Percentiles rank a stretch among this genome's conserved stretches.
Evolutionary conservation across 2,797 vertebrate species (phyloP).

Genomic region (Apogon hyalosoma): DNA sequence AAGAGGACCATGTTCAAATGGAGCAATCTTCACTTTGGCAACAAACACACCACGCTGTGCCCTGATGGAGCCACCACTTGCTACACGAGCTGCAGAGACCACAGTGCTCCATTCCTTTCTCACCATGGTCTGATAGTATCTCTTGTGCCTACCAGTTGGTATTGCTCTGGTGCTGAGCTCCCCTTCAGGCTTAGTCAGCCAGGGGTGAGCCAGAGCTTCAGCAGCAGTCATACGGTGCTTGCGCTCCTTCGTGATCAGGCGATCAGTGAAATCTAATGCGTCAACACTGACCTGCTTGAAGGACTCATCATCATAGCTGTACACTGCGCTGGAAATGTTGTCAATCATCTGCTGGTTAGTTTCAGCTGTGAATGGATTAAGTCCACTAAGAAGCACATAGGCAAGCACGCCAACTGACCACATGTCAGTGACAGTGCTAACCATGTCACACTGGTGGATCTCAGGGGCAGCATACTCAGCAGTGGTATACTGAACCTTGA

Average conservation of each 20-base stretch:
- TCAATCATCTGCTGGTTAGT: slow-evolving; percentile 98
- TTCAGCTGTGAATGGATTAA: slow-evolving; percentile 97
- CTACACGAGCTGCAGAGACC: slow-evolving; percentile 93
- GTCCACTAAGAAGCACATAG: slow-evolving; percentile 94
- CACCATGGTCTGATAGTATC: slow-evolving; percentile 94
- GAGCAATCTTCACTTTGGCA: slow-evolving; percentile 96
- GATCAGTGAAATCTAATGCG: slow-evolving; percentile 95
- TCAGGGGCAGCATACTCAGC: slow-evolving; percentile 96
- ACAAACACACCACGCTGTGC: slow-evolving; percentile 92
- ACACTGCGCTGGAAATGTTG: slow-evolving; percentile 95
- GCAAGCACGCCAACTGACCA: slow-evolving; percentile 95
- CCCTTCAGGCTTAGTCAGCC: slow-evolving; percentile 91
- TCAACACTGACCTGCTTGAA: slow-evolving; percentile 93
- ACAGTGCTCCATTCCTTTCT: slow-evolving; percentile 96
- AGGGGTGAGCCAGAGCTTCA: slow-evolving; percentile 92
- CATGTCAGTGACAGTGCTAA: slow-evolving; percentile 96
- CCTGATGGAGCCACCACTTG: slow-evolving; percentile 93
- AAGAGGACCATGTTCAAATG: slow-evolving; percentile 95
- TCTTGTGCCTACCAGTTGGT: slow-evolving; percentile 91
- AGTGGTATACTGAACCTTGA: slow-evolving; percentile 93
- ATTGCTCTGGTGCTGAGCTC: slow-evolving; percentile 90
- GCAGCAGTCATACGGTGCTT: slow-evolving; percentile 95
- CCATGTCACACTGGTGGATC: slow-evolving; percentile 96
- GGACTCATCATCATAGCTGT: slow-evolving; percentile 95
- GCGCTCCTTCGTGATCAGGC: slow-evolving; percentile 95